phyloP scores from a whole-genome alignment of 2,888 invertebrate genomes.

The Periphyllus acericola region DNA sequence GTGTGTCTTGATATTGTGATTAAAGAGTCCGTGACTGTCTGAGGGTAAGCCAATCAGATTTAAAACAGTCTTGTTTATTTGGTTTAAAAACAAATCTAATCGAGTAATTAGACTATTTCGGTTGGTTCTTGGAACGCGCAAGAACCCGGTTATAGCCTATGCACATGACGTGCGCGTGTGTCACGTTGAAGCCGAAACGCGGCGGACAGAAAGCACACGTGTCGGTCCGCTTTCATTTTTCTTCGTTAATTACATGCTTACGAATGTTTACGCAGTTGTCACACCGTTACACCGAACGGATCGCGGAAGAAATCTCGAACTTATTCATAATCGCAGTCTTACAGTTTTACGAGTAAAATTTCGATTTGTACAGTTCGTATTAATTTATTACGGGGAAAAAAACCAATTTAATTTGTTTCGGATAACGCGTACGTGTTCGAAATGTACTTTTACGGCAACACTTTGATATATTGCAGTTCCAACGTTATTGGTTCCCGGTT shows the following conservation, averaged over 20 bases:
- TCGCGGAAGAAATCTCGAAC: not conserved
- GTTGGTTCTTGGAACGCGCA: not conserved
- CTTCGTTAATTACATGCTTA: not conserved
- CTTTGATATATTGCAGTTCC: too few relatives aligned
- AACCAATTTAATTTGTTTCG: too few relatives aligned
- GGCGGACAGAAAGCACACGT: not conserved
- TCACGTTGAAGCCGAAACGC: not conserved
- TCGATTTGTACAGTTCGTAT: too few relatives aligned
- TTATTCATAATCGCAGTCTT: too few relatives aligned
- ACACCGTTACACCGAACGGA: not conserved
- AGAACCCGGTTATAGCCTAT: not conserved
- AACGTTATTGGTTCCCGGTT: too few relatives aligned
- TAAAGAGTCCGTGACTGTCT: not conserved
- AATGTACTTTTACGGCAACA: too few relatives aligned
- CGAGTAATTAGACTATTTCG: conserved; percentile 12
- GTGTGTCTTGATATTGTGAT: not conserved
- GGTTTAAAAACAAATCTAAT: not conserved
- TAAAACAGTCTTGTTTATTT: not conserved
- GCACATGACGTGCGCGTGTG: not conserved
- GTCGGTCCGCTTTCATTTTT: not conserved
- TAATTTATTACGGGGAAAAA: too few relatives aligned
- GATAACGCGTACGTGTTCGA: too few relatives aligned
- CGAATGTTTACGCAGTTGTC: not conserved
- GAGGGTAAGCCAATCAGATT: not conserved
- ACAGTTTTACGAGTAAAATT: too few relatives aligned